Conservation (phyloP, 2,888 invertebrate species). For the Drosophila robusta region DNA sequence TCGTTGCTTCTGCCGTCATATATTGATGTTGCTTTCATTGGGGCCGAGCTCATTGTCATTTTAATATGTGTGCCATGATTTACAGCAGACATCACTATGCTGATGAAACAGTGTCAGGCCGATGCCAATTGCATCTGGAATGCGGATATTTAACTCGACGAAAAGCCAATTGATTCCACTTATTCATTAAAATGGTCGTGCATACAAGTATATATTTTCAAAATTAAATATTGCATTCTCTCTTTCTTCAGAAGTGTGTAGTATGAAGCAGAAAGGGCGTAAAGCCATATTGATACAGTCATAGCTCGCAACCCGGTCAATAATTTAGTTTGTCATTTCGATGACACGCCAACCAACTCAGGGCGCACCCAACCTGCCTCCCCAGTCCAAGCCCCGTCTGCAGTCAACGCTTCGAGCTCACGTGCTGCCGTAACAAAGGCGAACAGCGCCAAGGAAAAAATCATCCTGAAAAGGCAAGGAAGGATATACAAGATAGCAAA, state of each 20-base stretch:
- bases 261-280: background rate
- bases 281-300: conserved; percentile 16
- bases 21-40: conserved; percentile 5
- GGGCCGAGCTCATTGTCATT: conserved; percentile 38
- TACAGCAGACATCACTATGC: too few species aligned
- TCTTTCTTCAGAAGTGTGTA: too few species aligned
- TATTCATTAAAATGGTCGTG: too few species aligned
- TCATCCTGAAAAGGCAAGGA: conserved; percentile 31
- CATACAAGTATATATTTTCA: too few species aligned
- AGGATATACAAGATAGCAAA: conserved; percentile 62
- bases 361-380: conserved; percentile 32
- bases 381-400: conserved; percentile 3
- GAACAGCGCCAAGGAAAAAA: conserved; percentile 26
- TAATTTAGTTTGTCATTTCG: conserved; percentile 50
- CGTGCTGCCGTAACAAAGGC: conserved; percentile 41
- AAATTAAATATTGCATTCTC: background rate
- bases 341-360: conserved; percentile 27
- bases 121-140: background rate
- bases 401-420: conserved; percentile 38
- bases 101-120: background rate
- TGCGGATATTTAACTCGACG: background rate
- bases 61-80: conserved; percentile 51
- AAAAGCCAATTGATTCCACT: background rate
- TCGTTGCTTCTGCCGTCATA: conserved; percentile 1
- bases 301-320: conserved; percentile 8